Conservation (phyloP, 2,888 invertebrate species). For the Catocala fraxini region DNA sequence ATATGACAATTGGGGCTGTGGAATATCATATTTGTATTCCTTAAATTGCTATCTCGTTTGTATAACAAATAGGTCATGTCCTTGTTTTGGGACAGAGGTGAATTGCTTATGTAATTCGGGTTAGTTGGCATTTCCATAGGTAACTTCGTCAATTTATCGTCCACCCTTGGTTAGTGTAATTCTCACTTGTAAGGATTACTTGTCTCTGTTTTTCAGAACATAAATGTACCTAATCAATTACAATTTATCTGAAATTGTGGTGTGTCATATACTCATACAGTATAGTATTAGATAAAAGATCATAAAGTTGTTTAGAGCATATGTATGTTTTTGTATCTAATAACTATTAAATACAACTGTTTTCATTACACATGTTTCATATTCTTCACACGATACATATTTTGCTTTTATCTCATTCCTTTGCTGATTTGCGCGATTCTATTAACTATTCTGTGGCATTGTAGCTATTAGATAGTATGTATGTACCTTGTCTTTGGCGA, state of each 20-base stretch:
- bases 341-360: too few species aligned
- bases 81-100: slow-evolving; percentile 29
- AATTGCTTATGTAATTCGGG: slow-evolving; percentile 41
- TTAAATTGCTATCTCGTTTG: slow-evolving; percentile 28
- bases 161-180: slow-evolving; percentile 24
- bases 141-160: slow-evolving; percentile 41
- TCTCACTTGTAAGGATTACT: slow-evolving; percentile 26
- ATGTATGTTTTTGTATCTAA: too few species aligned
- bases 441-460: neutral
- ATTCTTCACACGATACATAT: too few species aligned
- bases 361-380: too few species aligned
- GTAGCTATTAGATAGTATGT: neutral
- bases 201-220: too few species aligned
- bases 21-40: slow-evolving; percentile 22
- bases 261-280: too few species aligned
- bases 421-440: too few species aligned
- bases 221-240: too few species aligned
- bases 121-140: slow-evolving; percentile 37
- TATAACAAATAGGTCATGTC: slow-evolving; percentile 40
- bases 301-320: too few species aligned
- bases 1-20: slow-evolving; percentile 11
- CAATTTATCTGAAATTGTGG: too few species aligned
- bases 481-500: slow-evolving; percentile 97
- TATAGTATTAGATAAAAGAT: too few species aligned
- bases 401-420: too few species aligned